phyloP scores from a whole-genome alignment of 2,113 vertebrate genomes.

The Sinosuthora webbiana region DNA sequence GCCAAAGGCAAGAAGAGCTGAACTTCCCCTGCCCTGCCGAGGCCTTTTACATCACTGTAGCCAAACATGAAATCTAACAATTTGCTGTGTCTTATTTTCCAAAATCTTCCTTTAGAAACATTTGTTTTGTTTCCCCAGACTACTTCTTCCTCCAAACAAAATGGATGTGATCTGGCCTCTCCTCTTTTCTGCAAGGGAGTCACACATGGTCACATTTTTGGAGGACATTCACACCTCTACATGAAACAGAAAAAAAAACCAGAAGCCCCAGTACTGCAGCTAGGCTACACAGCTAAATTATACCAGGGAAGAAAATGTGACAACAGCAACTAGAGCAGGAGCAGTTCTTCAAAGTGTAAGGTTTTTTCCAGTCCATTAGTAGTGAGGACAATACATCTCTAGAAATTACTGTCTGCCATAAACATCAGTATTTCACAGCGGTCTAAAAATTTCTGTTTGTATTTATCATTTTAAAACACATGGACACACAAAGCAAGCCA shows the following conservation, averaged over 20 bases:
- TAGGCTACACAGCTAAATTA: not conserved
- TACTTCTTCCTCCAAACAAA: not conserved
- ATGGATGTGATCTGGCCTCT: not conserved
- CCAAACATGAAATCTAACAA: not conserved
- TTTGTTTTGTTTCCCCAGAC: not conserved
- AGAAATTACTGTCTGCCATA: not conserved
- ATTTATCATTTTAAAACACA: not conserved
- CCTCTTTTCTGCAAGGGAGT: not conserved
- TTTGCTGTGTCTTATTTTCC: not conserved
- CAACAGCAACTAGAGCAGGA: not conserved
- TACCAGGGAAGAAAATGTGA: not conserved
- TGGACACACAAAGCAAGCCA: not conserved
- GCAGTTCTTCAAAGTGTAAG: not conserved
- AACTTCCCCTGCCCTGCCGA: not conserved
- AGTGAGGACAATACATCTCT: not conserved
- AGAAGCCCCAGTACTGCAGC: not conserved
- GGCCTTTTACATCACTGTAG: not conserved
- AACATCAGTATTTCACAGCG: not conserved
- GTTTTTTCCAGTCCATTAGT: not conserved
- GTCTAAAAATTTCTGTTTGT: not conserved
- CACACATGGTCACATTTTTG: not conserved
- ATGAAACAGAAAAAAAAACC: not conserved
- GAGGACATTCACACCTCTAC: not conserved
- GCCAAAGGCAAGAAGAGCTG: not conserved
- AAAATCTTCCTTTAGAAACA: not conserved